Conservation (phyloP, 2,888 invertebrate species). For the Cremastinae sp. region DNA sequence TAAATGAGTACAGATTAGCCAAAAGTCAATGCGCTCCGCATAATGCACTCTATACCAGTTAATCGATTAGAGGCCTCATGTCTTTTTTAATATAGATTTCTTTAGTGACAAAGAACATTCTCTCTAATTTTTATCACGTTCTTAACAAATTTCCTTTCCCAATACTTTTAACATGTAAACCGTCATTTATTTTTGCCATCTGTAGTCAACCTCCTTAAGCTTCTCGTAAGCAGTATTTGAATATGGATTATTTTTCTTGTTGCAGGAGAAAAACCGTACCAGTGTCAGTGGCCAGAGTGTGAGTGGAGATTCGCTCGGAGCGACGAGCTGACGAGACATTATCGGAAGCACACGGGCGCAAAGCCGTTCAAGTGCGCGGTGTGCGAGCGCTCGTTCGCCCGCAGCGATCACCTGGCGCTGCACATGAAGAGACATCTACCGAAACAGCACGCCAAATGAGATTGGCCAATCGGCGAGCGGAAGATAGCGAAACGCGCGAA, state of each 20-base stretch:
- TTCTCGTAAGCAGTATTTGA: background rate
- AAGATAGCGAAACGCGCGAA: background rate
- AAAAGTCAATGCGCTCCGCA: too few relatives aligned
- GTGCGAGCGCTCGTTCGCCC: slow-evolving; percentile 96
- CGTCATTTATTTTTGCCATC: background rate
- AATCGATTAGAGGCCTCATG: too few relatives aligned
- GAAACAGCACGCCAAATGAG: slow-evolving; percentile 88
- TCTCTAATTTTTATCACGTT: too few relatives aligned
- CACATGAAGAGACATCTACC: slow-evolving; percentile 98
- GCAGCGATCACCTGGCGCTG: slow-evolving; percentile 96
- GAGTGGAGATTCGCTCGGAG: slow-evolving; percentile 98
- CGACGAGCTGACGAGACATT: slow-evolving; percentile 97
- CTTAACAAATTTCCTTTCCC: background rate
- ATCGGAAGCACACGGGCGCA: slow-evolving; percentile 97
- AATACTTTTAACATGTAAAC: background rate
- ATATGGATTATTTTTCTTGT: too few relatives aligned
- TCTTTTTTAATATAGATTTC: too few relatives aligned
- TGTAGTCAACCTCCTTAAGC: too few relatives aligned
- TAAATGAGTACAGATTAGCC: slow-evolving; percentile 18
- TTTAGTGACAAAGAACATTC: too few relatives aligned
- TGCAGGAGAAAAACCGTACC: slow-evolving; percentile 97
- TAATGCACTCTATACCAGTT: too few relatives aligned
- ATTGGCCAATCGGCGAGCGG: slow-evolving; percentile 14
- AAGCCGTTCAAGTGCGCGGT: slow-evolving; percentile 98
- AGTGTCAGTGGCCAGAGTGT: slow-evolving; percentile 98